Base-by-base conservation (phyloP, 2,113 vertebrate genomes). In the Myodes glareolus region DNA sequence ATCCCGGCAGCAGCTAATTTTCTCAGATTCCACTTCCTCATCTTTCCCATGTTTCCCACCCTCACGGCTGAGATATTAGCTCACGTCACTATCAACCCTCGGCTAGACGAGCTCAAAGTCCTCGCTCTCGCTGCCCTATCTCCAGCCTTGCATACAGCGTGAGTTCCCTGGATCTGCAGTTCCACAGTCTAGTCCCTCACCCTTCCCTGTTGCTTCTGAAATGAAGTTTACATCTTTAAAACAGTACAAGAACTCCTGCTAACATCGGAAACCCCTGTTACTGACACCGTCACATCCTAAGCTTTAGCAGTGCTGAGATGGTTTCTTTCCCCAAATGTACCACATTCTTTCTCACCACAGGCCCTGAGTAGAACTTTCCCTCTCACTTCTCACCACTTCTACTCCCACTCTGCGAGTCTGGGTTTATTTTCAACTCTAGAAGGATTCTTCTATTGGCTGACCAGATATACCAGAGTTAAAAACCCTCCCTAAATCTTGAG, bases 181-280 rank as follows among this genome's bases (percentile, higher is more conserved):
- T 92, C 65, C 33, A 47, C 94, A 67, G 33, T 27, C 65, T 86
- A 81, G 78, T 73, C 42, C 23, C 58, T 87, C 52, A 21, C 65
- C 94, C 29, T 85, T 14, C 63, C 65, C 55, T 81, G 39, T 23
- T 92, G 67, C 61, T 89, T 93, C 84, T 50, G 17, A 73, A 97
- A 93, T 93, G 76, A 85, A 88, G 78, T 90, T 92, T 61, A 94
- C 80, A 77, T 88, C 50, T 36, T 90, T 88, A 85, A 61, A 94
- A 42, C 31, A 75, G 55, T 42, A 76, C 11, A 1, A 1, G 76
- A 90, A 76, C 33, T 21, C 47, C 47, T 73, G 67, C 86, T 87
- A 42, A 88, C 50, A 84, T 45, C 19, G 65, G 93, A 17, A 31
- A 31, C 45, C 19, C 42, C 0, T 6, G 31, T 67, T 52, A 39